Percentiles rank a stretch among this genome's conserved stretches.
Evolutionary conservation across 1,140 invertebrate species (phyloP).

Genomic region (Thereuonema tuberculata): DNA sequence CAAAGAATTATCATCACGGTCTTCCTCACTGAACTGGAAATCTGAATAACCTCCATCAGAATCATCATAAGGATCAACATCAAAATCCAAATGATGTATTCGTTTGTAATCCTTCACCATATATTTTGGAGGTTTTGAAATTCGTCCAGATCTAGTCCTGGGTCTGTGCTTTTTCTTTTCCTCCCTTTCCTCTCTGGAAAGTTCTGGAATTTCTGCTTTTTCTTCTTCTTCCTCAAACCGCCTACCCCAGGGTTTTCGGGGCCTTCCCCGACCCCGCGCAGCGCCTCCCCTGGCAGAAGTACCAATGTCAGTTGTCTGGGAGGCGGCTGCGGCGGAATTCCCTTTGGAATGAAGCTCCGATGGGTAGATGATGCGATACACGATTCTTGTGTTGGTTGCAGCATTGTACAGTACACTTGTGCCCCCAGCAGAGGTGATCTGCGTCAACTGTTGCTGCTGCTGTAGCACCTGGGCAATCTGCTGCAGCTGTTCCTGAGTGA

Average conservation of each 20-base stretch:
- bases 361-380: slow-evolving; percentile 40
- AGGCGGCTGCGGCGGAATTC: background rate
- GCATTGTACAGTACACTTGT: slow-evolving; percentile 41
- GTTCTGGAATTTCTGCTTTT: slow-evolving; percentile 25
- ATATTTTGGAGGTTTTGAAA: slow-evolving; percentile 48
- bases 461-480: slow-evolving; percentile 47
- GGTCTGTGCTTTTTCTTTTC: slow-evolving; percentile 43
- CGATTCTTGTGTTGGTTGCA: slow-evolving; percentile 41
- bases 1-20: slow-evolving; percentile 28
- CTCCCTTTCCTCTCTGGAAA: slow-evolving; percentile 38
- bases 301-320: background rate
- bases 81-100: slow-evolving; percentile 44
- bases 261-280: slow-evolving; percentile 11
- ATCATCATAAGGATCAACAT: slow-evolving; percentile 44
- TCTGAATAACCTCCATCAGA: slow-evolving; percentile 52
- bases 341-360: slow-evolving; percentile 26
- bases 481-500: slow-evolving; percentile 42
- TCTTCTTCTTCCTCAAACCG: slow-evolving; percentile 30
- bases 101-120: slow-evolving; percentile 53
- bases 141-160: slow-evolving; percentile 44
- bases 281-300: slow-evolving; percentile 4
- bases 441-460: slow-evolving; percentile 33
- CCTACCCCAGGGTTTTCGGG: slow-evolving; percentile 2
- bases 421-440: slow-evolving; percentile 28
- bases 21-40: slow-evolving; percentile 39